phyloP scores from a whole-genome alignment of 2,113 vertebrate species.

The Plecotus auritus region DNA sequence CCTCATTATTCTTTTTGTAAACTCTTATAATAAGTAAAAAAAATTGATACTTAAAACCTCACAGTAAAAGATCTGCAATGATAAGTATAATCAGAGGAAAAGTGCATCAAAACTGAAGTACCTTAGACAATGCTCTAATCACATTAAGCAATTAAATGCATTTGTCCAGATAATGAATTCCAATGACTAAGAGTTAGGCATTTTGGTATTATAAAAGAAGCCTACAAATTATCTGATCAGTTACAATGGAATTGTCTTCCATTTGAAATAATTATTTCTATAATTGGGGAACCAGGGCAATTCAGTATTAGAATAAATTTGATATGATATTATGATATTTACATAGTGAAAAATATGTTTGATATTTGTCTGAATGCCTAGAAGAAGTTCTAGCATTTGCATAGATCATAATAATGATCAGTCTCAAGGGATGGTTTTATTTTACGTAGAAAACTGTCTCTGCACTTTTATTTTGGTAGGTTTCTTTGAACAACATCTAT shows the following conservation, averaged over 20 bases:
- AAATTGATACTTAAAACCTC: conserved; percentile 13
- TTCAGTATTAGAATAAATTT: conserved; percentile 32
- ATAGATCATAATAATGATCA: conserved; percentile 30
- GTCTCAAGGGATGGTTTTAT: background rate
- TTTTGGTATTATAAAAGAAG: background rate
- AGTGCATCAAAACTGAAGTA: background rate
- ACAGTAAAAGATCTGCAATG: conserved; percentile 26
- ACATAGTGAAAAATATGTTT: background rate
- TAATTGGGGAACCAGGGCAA: conserved; percentile 5
- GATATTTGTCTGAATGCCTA: background rate
- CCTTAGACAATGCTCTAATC: conserved; percentile 32
- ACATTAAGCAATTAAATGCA: conserved; percentile 1
- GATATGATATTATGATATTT: background rate
- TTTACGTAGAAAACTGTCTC: background rate
- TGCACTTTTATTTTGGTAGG: background rate
- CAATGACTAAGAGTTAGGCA: background rate
- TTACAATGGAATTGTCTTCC: conserved; percentile 48
- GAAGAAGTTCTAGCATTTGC: background rate
- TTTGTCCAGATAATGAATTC: conserved; percentile 37
- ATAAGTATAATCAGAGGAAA: conserved; percentile 36
- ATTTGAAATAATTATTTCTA: conserved; percentile 52
- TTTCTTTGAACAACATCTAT: background rate
- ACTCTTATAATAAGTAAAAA: conserved; percentile 34
- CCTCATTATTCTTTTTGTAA: conserved; percentile 23
- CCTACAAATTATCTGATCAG: background rate